These are phyloP conservation scores for Sorex araneus DNA, from an alignment of 2,113 vertebrate species.

Conservation along the genomic window DNA sequence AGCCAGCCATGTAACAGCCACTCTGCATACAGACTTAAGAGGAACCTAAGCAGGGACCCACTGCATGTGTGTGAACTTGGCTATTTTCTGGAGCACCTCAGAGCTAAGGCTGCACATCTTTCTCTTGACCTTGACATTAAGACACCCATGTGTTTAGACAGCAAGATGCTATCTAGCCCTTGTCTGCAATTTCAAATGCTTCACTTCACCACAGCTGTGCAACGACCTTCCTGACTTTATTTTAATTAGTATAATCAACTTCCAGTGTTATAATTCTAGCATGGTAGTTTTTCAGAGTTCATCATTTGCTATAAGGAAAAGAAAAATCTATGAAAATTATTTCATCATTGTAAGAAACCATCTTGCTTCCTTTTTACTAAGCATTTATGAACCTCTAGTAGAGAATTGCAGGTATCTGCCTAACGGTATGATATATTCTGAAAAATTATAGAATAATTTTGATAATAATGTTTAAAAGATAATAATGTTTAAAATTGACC, in stretches of 20 bases:
- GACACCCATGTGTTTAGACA: slow-evolving; percentile 32
- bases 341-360: slow-evolving; percentile 46
- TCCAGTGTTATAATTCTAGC: slow-evolving; percentile 60
- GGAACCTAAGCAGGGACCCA: slow-evolving; percentile 32
- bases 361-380: slow-evolving; percentile 22
- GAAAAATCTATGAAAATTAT: slow-evolving; percentile 62
- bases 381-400: slow-evolving; percentile 39
- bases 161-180: slow-evolving; percentile 44
- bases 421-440: neutral
- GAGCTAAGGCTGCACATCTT: slow-evolving; percentile 72
- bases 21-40: neutral
- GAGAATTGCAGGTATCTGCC: slow-evolving; percentile 23
- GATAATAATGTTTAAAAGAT: too few species aligned
- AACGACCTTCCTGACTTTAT: slow-evolving; percentile 60
- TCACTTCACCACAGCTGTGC: slow-evolving; percentile 75
- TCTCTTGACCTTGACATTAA: slow-evolving; percentile 45
- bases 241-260: slow-evolving; percentile 79
- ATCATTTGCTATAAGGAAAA: slow-evolving; percentile 63
- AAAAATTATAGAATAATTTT: neutral
- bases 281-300: slow-evolving; percentile 25
- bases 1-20: neutral
- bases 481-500: neutral
- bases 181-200: slow-evolving; percentile 62
- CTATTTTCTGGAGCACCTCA: slow-evolving; percentile 15
- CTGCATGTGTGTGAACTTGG: neutral